phyloP scores from a whole-genome alignment of 2,797 vertebrate species.

The Trichosurus vulpecula region DNA sequence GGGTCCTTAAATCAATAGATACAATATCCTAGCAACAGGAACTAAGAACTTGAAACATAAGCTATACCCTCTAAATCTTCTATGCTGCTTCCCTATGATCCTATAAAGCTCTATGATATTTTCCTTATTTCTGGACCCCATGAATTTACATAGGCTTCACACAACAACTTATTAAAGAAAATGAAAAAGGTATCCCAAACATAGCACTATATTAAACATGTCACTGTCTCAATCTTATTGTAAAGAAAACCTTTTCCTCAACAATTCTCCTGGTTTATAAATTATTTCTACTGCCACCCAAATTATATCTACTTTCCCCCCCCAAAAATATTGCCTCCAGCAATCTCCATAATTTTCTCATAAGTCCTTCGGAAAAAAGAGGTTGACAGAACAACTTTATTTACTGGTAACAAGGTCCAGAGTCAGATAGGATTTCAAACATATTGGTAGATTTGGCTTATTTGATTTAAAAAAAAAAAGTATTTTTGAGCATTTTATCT shows the following conservation, averaged over 20 bases:
- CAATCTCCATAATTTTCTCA: neutral
- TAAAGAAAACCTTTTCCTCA: neutral
- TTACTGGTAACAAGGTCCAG: neutral
- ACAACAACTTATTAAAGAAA: neutral
- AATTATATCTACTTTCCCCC: neutral
- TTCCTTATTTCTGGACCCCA: neutral
- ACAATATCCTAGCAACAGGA: neutral
- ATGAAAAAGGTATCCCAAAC: neutral
- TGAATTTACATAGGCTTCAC: neutral
- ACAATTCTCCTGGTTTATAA: neutral
- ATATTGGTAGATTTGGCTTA: neutral
- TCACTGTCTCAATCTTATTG: neutral
- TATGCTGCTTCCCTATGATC: neutral
- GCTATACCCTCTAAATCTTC: neutral
- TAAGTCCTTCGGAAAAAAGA: neutral
- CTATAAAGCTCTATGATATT: neutral
- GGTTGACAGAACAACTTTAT: neutral
- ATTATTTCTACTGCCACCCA: neutral
- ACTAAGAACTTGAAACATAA: neutral
- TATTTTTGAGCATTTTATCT: neutral
- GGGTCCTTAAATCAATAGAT: neutral
- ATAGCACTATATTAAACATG: neutral
- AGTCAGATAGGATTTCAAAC: neutral
- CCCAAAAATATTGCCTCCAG: neutral
- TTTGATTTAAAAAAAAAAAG: constrained; percentile 4